A percentile compares a stretch with the other conserved stretches of the same genome.
Conservation (phyloP, 2,888 invertebrate species). For the Pristionchus mayeri region DNA sequence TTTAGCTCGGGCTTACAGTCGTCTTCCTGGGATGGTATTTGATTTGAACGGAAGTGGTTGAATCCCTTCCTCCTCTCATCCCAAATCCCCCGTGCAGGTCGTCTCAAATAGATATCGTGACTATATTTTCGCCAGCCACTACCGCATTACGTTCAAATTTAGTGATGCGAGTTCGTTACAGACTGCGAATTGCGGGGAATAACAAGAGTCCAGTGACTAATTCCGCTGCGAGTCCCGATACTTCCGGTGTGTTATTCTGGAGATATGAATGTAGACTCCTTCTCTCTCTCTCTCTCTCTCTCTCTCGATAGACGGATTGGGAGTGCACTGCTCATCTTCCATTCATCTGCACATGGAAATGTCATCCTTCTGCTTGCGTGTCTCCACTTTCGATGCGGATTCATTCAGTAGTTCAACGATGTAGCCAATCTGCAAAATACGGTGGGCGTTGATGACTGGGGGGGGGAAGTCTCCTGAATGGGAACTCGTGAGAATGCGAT, state of each 20-base stretch:
- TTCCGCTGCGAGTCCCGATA: background rate
- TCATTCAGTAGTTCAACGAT: background rate
- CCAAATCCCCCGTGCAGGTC: background rate
- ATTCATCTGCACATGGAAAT: slow-evolving; percentile 8
- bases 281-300: too few relatives aligned
- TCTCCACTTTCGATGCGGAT: background rate
- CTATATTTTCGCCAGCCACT: background rate
- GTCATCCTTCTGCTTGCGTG: slow-evolving; percentile 8
- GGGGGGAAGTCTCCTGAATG: background rate
- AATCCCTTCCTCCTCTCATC: background rate
- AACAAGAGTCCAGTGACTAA: background rate
- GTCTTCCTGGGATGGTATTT: background rate
- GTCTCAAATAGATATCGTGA: background rate
- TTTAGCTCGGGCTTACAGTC: too few relatives aligned
- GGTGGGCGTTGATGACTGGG: background rate
- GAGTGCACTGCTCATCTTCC: background rate
- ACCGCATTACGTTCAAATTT: background rate
- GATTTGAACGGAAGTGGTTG: background rate
- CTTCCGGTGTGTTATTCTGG: slow-evolving; percentile 7
- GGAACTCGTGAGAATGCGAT: background rate
- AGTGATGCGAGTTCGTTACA: slow-evolving; percentile 5
- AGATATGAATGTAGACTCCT: background rate
- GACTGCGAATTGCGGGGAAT: background rate
- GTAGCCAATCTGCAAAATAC: background rate
- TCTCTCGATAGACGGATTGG: too few relatives aligned